phyloP scores from a whole-genome alignment of 2,113 vertebrate genomes.

The Pomatostomus ruficeps region DNA sequence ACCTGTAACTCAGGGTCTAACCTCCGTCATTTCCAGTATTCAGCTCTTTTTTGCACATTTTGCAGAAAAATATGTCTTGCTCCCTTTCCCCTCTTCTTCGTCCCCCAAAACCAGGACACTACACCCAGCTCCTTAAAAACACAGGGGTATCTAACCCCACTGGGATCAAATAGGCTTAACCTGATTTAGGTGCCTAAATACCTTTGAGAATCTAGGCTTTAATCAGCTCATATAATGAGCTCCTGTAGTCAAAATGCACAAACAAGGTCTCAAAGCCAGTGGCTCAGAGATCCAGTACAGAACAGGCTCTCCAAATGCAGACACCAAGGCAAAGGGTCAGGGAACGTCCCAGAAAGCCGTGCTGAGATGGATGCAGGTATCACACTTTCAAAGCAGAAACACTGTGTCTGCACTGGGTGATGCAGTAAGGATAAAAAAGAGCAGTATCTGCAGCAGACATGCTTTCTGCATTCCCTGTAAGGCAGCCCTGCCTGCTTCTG shows the following conservation, averaged over 20 bases:
- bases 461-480: background rate
- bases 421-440: background rate
- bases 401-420: background rate
- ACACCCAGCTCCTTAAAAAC: background rate
- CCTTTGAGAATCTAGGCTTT: background rate
- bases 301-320: background rate
- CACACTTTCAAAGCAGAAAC: background rate
- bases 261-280: constrained; percentile 10
- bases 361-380: background rate
- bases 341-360: background rate
- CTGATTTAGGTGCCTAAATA: background rate
- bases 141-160: background rate
- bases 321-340: background rate
- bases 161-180: background rate
- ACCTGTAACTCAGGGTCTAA: background rate
- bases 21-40: background rate
- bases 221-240: background rate
- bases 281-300: background rate
- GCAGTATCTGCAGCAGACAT: background rate
- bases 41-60: background rate
- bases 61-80: background rate
- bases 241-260: constrained; percentile 9
- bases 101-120: background rate
- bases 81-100: background rate
- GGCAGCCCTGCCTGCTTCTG: background rate